A percentile compares a stretch with the other conserved stretches of the same genome.
These are phyloP conservation scores for Dolichotis patagonum DNA, from an alignment of 2,113 vertebrate species.

Conservation along the genomic window DNA sequence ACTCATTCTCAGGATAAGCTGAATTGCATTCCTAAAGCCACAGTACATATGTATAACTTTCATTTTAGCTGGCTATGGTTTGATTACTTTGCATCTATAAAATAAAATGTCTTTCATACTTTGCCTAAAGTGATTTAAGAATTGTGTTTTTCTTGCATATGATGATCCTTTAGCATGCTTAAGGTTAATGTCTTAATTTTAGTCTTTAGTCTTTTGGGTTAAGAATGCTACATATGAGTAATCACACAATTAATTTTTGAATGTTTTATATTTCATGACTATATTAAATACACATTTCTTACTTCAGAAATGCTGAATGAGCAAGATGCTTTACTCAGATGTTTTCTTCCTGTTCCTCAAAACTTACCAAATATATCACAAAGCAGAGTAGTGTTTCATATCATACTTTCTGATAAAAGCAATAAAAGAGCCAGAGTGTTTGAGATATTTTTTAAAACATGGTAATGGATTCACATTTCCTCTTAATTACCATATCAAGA, in stretches of 20 bases:
- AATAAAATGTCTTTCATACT: conserved; percentile 51
- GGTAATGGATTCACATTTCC: conserved; percentile 89
- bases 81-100: conserved; percentile 58
- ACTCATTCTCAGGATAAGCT: conserved; percentile 53
- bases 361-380: conserved; percentile 61
- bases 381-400: neutral
- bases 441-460: conserved; percentile 81
- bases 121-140: conserved; percentile 46
- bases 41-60: neutral
- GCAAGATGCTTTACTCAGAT: conserved; percentile 44
- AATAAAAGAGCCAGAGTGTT: conserved; percentile 76
- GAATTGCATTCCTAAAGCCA: conserved; percentile 67
- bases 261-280: conserved; percentile 69
- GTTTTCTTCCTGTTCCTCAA: conserved; percentile 53
- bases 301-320: conserved; percentile 64
- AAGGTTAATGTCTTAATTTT: conserved; percentile 76
- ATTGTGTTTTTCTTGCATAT: conserved; percentile 61
- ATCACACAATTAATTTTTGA: conserved; percentile 67
- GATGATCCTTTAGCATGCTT: conserved; percentile 54
- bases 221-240: conserved; percentile 65
- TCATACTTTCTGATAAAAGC: conserved; percentile 74
- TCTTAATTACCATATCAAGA: conserved; percentile 92
- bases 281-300: conserved; percentile 62
- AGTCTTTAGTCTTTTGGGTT: conserved; percentile 50
- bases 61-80: conserved; percentile 59